Percentiles rank a stretch among this genome's conserved stretches.
These are phyloP conservation scores for Protophormia terraenovae DNA, from an alignment of 2,888 invertebrate genomes.

Conservation along the genomic window DNA sequence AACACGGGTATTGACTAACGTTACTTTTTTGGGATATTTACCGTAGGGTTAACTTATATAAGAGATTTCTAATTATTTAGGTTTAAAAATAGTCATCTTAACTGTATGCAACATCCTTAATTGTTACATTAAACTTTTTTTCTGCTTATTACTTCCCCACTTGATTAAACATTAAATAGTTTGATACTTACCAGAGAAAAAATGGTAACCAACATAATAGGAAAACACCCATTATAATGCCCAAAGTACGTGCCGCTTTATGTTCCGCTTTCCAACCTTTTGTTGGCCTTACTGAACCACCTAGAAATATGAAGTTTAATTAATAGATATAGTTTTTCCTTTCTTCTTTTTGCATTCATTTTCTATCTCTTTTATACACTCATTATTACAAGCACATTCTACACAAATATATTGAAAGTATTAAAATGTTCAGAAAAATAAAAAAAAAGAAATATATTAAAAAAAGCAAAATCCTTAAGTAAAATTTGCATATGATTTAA, in stretches of 20 bases:
- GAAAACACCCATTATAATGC: conserved; percentile 98
- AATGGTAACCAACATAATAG: conserved; percentile 97
- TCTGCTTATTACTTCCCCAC: background rate
- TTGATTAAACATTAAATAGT: background rate
- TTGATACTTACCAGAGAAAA: conserved; percentile 92
- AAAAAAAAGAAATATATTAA: background rate
- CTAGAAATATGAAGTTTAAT: conserved; percentile 73
- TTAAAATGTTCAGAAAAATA: background rate
- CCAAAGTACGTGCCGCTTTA: conserved; percentile 96
- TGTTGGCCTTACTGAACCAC: conserved; percentile 85
- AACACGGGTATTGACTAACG: no score
- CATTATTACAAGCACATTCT: conserved; percentile 9
- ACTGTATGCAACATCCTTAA: background rate
- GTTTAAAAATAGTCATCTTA: no score
- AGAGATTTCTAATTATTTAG: no score
- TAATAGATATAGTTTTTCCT: conserved; percentile 42
- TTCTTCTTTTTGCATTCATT: background rate
- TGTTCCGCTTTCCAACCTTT: conserved; percentile 94
- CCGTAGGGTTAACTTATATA: no score
- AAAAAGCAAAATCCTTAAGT: conserved; percentile 7
- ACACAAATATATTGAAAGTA: conserved; percentile 7
- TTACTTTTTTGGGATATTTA: no score
- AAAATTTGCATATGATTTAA: conserved; percentile 31
- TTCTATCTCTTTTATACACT: background rate
- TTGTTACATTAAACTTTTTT: background rate